A percentile compares a stretch with the other conserved stretches of the same genome.
Conservation (phyloP, 1,140 invertebrate species). For the Achatina immaculata region DNA sequence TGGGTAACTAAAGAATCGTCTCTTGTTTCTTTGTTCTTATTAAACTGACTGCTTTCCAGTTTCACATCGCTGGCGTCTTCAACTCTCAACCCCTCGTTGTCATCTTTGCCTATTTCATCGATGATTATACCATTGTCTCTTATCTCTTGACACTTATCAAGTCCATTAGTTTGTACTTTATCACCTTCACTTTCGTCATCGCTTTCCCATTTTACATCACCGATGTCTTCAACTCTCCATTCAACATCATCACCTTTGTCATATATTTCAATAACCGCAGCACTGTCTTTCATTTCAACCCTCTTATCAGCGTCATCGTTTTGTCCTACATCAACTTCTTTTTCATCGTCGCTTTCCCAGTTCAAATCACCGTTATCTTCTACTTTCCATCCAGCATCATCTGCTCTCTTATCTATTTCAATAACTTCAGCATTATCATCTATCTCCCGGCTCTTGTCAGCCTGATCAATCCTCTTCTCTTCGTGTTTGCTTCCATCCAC, state of each 20-base stretch:
- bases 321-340: too few species aligned
- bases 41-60: background rate
- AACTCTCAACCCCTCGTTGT: background rate
- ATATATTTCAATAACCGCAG: background rate
- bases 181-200: background rate
- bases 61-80: background rate
- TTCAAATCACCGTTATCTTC: background rate
- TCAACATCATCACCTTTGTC: background rate
- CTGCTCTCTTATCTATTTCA: background rate
- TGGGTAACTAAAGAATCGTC: too few species aligned
- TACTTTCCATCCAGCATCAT: background rate
- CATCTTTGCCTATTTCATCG: too few species aligned
- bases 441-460: background rate
- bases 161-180: too few species aligned
- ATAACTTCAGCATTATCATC: background rate
- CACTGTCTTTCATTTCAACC: too few species aligned
- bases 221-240: constrained; percentile 11
- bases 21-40: background rate
- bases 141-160: too few species aligned
- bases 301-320: too few species aligned
- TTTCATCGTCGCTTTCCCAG: background rate
- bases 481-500: too few species aligned
- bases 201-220: background rate
- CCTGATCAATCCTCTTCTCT: background rate
- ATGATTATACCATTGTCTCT: too few species aligned